Base-by-base conservation (phyloP, 2,888 invertebrate species). In the Deroplatys truncata region DNA sequence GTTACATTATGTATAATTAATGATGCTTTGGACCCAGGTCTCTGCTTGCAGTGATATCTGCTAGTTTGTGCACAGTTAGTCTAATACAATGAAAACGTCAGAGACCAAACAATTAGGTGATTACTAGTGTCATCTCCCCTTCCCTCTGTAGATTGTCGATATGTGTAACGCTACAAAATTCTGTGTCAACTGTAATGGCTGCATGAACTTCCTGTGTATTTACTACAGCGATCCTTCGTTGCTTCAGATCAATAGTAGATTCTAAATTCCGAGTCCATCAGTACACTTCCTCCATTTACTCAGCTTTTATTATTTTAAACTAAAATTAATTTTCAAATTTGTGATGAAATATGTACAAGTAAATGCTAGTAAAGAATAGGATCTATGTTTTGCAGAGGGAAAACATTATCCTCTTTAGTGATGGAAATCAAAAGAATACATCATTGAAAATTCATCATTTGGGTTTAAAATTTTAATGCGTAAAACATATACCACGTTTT, bases 81-180 rank as follows among this genome's bases (percentile, higher is more conserved):
- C 82, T 35, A 83, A 83, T 72, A 87, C 87, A 87, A 83, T 87
- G 82, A 29, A 86, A 86, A 72, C 72, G 86, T 43, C 56, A 49
- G 28, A 86, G 56, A n/a, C 49, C 56, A 49, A 83, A 89, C 89
- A 89, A 89, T 89, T 89, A 89, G 29, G 31, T 89, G 85, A 89
- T 89, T 89, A 89, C 85, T 82, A 72, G 35, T 85, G 85, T 85
- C 89, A 85, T 85, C 35, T 35, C 83, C 31, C 87, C 82, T 83
- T 20, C 82, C 35, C 56, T 20, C 20, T 20, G 56, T 25, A 72
- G 20, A 72, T 20, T 72, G 56, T 72, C 56, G 56, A 72, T 72
- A 72, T 9, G 25, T 43, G 56, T 72, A 20, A 25, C 56, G 56
- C 20, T 72, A 72, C 56, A 72, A 16, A 43, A 72, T 72, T 72